Conservation (phyloP, 2,113 vertebrate genomes). For the Erpornis zantholeuca region DNA sequence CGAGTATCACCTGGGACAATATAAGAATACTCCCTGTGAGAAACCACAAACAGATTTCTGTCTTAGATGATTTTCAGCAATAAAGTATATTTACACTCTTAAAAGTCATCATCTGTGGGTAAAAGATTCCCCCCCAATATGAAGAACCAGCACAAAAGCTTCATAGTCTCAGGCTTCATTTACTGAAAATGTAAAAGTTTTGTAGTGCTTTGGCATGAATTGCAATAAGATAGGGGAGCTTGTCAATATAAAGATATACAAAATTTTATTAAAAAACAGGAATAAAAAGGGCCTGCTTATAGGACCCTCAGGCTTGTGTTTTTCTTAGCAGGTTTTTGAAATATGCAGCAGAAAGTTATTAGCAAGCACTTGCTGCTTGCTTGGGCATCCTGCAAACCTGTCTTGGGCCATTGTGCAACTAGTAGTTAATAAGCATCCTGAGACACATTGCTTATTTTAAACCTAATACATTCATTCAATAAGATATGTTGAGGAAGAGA, state of each 20-base stretch:
- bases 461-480: background rate
- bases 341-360: background rate
- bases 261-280: background rate
- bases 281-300: background rate
- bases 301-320: background rate
- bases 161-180: background rate
- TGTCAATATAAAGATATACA: background rate
- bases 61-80: background rate
- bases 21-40: background rate
- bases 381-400: background rate
- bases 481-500: background rate
- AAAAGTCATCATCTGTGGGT: background rate
- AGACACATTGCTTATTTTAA: background rate
- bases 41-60: background rate
- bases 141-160: background rate
- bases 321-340: background rate
- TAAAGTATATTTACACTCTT: background rate
- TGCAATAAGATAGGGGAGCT: background rate
- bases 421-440: background rate
- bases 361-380: background rate
- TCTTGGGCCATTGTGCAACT: background rate
- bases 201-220: background rate
- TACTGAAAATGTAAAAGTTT: background rate
- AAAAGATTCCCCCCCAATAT: background rate
- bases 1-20: background rate